Base-by-base conservation (phyloP, 2,888 invertebrate genomes). In the Pseudoips prasinana region DNA sequence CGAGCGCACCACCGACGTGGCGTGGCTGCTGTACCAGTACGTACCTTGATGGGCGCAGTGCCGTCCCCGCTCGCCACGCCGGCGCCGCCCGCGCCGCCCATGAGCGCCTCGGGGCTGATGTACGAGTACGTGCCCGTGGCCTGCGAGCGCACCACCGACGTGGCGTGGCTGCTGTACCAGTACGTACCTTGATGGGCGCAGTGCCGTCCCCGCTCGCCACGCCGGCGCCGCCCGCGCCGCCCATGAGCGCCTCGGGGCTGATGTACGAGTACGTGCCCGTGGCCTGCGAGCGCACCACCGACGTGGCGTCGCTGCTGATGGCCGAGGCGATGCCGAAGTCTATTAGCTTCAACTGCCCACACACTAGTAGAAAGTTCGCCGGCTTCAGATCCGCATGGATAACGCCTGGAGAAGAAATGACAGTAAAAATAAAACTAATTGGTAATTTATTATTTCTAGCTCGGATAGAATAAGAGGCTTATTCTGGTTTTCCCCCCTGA, bases 361-460 rank as follows among this genome's bases (percentile, higher is more conserved):
- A 92, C 3, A 96, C 95, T 67, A 97, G 90, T 23, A 99, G 90
- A 80, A 99, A 99, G 83, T 99, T 99, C 0, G 97, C 97, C 0
- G 99, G 99, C 77, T 99, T 99, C 54, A 99, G 83, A 81, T 99
- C 99, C 0, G 97, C 95, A 83, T 99, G 99, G 57, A 99, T 96
- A 1, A 99, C 96, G 31, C 96, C 97, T 96, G 66, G 1, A 8
- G 5, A 25, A 20, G 14, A 5, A 3, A 14, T 14, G 3, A 14
- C 2, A 14, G 14, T 5, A n/a, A n/a, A n/a, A n/a, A n/a, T n/a
- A n/a, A n/a, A n/a, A n/a, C n/a, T n/a, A n/a, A n/a, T n/a, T n/a
- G n/a, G n/a, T n/a, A n/a, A n/a, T n/a, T n/a, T n/a, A n/a, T n/a
- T n/a, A n/a, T n/a, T n/a, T n/a, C n/a, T n/a, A n/a, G n/a, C n/a